Evolutionary conservation across 1,140 invertebrate species (phyloP).

Genomic region (Cydia strobilella): DNA sequence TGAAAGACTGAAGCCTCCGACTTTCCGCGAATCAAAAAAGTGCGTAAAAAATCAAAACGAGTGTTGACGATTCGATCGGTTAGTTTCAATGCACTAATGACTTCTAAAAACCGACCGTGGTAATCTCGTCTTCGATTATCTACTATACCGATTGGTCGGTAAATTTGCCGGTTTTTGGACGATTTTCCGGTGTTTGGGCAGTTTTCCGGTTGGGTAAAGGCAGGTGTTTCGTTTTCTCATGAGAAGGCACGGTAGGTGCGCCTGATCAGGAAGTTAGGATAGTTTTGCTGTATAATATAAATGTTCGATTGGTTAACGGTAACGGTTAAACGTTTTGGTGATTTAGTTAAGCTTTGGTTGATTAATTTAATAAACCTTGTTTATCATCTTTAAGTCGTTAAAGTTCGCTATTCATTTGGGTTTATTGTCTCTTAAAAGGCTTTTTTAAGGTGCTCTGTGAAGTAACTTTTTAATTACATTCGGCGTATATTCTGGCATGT

Average conservation of each 20-base stretch:
- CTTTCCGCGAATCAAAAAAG: neutral
- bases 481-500: too few species aligned
- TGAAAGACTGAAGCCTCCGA: neutral
- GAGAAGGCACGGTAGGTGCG: conserved; percentile 56
- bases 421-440: too few species aligned
- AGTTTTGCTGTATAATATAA: conserved; percentile 33
- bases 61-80: conserved; percentile 45
- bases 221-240: conserved; percentile 73
- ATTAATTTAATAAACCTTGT: too few species aligned
- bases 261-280: conserved; percentile 60
- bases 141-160: conserved; percentile 64
- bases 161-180: conserved; percentile 73
- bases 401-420: too few species aligned
- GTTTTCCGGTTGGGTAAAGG: conserved; percentile 70
- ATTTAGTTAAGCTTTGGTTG: neutral
- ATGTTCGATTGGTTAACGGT: conserved; percentile 13
- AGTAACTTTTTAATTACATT: neutral
- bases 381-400: too few species aligned
- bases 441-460: too few species aligned
- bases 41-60: conserved; percentile 42
- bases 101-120: conserved; percentile 55
- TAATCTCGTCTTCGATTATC: conserved; percentile 51
- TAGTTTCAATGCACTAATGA: conserved; percentile 66
- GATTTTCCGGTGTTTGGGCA: conserved; percentile 75
- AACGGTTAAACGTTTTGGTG: neutral